Evolutionary conservation across 2,113 vertebrate species (phyloP).

Genomic region (Menidia beryllina): DNA sequence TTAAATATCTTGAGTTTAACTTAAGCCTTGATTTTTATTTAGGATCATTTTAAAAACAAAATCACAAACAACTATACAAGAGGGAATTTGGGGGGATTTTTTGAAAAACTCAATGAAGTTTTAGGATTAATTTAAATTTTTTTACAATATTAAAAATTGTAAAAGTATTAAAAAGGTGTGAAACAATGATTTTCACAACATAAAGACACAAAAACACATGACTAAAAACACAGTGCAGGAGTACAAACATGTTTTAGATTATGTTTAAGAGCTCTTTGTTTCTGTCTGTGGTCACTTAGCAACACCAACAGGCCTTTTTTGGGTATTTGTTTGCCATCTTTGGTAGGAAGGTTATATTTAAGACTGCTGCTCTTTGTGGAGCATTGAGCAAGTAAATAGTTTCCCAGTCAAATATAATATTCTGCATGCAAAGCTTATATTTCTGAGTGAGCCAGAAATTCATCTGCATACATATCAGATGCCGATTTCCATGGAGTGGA

Average conservation of each 20-base stretch:
- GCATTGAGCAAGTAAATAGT: conserved; percentile 27
- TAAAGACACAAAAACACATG: background rate
- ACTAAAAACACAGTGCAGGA: too few relatives aligned
- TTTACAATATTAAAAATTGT: too few relatives aligned
- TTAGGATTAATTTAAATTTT: too few relatives aligned
- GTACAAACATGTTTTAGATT: background rate
- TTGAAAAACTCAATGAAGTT: too few relatives aligned
- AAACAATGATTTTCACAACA: background rate
- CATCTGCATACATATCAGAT: conserved; percentile 21
- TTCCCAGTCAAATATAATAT: conserved; percentile 1
- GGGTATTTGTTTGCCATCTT: conserved; percentile 48
- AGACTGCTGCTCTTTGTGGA: conserved; percentile 17
- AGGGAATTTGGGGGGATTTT: too few relatives aligned
- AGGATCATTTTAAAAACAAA: too few relatives aligned
- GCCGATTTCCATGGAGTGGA: conserved; percentile 31
- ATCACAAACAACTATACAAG: too few relatives aligned
- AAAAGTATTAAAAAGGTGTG: background rate
- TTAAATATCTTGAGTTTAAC: too few relatives aligned
- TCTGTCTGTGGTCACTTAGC: conserved; percentile 37
- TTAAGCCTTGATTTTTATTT: too few relatives aligned
- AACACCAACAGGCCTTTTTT: conserved; percentile 33
- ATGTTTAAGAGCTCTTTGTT: background rate
- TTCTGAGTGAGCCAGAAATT: conserved; percentile 18
- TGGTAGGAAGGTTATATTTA: conserved; percentile 41
- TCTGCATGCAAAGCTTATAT: conserved; percentile 25